Evolutionary conservation across 1,140 invertebrate species (phyloP).

Genomic region (Pissodes strobi): DNA sequence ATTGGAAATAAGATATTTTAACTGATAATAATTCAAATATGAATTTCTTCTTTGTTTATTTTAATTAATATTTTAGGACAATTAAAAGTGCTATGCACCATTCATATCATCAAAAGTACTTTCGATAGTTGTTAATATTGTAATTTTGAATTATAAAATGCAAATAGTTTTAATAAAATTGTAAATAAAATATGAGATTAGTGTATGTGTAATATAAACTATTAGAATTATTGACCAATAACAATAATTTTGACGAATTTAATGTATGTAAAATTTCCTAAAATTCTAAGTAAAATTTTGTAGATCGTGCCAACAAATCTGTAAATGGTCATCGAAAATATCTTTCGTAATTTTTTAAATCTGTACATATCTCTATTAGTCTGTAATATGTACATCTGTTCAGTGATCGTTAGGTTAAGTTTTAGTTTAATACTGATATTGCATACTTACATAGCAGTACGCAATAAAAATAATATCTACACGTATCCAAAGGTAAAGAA

Average conservation of each 20-base stretch:
- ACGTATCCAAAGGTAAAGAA: too few species aligned
- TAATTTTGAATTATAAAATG: background rate
- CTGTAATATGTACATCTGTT: slow-evolving; percentile 31
- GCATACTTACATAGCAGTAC: slow-evolving; percentile 2
- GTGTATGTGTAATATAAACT: slow-evolving; percentile 18
- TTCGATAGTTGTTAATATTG: background rate
- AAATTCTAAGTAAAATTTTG: slow-evolving; percentile 38
- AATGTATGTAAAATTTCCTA: slow-evolving; percentile 32
- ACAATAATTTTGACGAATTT: slow-evolving; percentile 50
- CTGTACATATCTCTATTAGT: slow-evolving; percentile 49
- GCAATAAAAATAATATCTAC: too few species aligned
- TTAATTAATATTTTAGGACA: background rate
- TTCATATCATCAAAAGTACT: slow-evolving; percentile 6
- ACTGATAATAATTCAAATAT: too few species aligned
- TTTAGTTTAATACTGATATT: background rate
- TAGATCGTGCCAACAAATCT: slow-evolving; percentile 43
- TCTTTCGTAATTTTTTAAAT: slow-evolving; percentile 47
- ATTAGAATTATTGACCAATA: slow-evolving; percentile 39
- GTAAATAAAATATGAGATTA: too few species aligned
- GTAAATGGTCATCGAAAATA: slow-evolving; percentile 46
- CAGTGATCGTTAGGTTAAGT: slow-evolving; percentile 37
- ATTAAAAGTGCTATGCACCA: slow-evolving; percentile 8
- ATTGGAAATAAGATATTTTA: too few species aligned
- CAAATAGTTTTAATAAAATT: background rate
- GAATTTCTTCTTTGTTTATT: too few species aligned